Conservation (phyloP, 2,113 vertebrate genomes). For the Scomber colias region DNA sequence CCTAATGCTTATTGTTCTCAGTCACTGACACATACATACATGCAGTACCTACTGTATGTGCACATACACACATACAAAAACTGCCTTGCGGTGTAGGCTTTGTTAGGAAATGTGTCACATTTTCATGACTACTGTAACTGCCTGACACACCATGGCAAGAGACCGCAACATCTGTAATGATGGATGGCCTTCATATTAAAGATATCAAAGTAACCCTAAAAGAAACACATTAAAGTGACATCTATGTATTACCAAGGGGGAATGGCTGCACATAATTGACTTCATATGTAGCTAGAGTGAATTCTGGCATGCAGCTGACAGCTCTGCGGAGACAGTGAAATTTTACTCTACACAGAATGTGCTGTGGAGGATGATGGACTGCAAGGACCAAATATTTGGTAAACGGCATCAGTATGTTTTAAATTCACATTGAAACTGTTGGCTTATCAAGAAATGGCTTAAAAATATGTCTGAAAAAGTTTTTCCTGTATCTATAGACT, state of each 20-base stretch:
- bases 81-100: slow-evolving; percentile 20
- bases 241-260: slow-evolving; percentile 62
- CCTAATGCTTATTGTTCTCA: neutral
- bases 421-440: slow-evolving; percentile 22
- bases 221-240: slow-evolving; percentile 75
- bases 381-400: slow-evolving; percentile 25
- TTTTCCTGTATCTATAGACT: slow-evolving; percentile 2
- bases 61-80: neutral
- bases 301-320: slow-evolving; percentile 74
- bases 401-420: slow-evolving; percentile 22
- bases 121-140: slow-evolving; percentile 51
- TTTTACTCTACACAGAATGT: slow-evolving; percentile 42
- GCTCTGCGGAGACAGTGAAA: slow-evolving; percentile 58
- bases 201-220: slow-evolving; percentile 66
- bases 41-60: neutral
- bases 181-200: slow-evolving; percentile 72
- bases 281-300: slow-evolving; percentile 64
- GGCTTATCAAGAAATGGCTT: neutral
- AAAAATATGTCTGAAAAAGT: neutral
- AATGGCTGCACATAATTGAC: slow-evolving; percentile 74
- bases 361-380: slow-evolving; percentile 39
- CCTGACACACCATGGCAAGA: slow-evolving; percentile 55
- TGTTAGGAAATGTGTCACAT: slow-evolving; percentile 50
- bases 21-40: neutral
- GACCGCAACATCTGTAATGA: slow-evolving; percentile 70